Evolutionary conservation across 2,113 vertebrate species (phyloP), one percentile per base, ranked within the genome.

Genomic region (Pomatostomus ruficeps): DNA sequence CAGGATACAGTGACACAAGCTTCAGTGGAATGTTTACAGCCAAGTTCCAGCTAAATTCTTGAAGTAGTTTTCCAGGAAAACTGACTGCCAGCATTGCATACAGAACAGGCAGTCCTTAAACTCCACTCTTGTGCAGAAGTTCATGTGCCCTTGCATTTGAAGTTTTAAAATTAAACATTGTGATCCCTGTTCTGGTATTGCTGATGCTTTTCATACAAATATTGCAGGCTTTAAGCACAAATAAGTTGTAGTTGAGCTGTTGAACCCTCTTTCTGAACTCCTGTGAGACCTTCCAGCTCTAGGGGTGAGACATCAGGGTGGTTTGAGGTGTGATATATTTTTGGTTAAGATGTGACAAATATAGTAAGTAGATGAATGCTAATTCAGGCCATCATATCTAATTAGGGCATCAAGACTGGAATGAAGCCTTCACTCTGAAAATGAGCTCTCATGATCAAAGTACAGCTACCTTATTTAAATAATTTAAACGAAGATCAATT

Each of bases 381-480:
- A 93, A 97, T 96, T 96, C 42, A 83, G 73, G 48, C 46, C 88
- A 63, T 94, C 76, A 79, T 42, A 73, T 95, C 89, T 97, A 96
- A 96, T 97, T 94, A 97, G 65, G 58, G 36, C 48, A 90, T 88
- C 36, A 72, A 77, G 59, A 62, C 82, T 83, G 62, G 55, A 77
- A 92, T 87, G 49, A 96, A 91, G 43, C 49, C 87, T 96, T 91
- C 55, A 78, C 17, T 75, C 40, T 86, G 55, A 84, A 97, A 97
- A 96, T 82, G 29, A 96, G 55, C 58, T 38, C 63, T 95, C 36
- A 59, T 67, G 88, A 97, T 97, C 80, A 95, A 96, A 97, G 71
- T 70, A 85, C 67, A 75, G 14, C 36, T 93, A 81, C 46, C 67
- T 96, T 94, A 85, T 95, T 94, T 97, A 95, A 97, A 95, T 97